These are phyloP conservation scores for Neotoxoptera formosana DNA, from an alignment of 1,140 invertebrate species.

Conservation along the genomic window DNA sequence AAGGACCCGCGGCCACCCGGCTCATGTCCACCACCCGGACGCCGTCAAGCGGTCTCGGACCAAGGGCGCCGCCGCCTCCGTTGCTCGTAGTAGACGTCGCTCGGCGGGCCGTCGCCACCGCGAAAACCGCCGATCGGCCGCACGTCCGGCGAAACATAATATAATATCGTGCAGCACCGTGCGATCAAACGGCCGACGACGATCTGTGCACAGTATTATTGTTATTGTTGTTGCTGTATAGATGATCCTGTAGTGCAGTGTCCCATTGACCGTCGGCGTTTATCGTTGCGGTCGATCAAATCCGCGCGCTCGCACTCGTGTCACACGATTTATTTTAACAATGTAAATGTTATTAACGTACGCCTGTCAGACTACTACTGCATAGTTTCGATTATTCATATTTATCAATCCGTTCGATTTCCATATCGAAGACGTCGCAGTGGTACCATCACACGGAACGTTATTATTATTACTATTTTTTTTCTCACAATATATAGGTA, in stretches of 20 bases:
- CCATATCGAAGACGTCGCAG: neutral
- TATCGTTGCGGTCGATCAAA: neutral
- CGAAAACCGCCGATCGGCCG: neutral
- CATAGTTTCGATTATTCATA: neutral
- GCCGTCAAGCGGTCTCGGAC: conserved; percentile 67
- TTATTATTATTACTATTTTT: neutral
- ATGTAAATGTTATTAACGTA: neutral
- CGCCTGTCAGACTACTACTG: neutral
- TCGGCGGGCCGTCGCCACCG: neutral
- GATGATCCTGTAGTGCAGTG: neutral
- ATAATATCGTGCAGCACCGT: too few relatives aligned
- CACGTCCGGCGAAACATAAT: neutral
- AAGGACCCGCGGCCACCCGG: conserved; percentile 78
- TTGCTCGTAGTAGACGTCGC: neutral
- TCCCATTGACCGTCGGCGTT: neutral
- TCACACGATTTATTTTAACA: too few relatives aligned
- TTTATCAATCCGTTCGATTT: conserved; percentile 11
- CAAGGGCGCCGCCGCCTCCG: neutral
- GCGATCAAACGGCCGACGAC: neutral
- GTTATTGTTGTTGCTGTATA: neutral
- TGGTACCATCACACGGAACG: neutral
- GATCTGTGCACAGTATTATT: neutral
- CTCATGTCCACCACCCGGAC: conserved; percentile 84
- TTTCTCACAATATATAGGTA: neutral
- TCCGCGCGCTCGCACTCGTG: neutral